phyloP scores from a whole-genome alignment of 2,113 vertebrate genomes.

The Mobula birostris region DNA sequence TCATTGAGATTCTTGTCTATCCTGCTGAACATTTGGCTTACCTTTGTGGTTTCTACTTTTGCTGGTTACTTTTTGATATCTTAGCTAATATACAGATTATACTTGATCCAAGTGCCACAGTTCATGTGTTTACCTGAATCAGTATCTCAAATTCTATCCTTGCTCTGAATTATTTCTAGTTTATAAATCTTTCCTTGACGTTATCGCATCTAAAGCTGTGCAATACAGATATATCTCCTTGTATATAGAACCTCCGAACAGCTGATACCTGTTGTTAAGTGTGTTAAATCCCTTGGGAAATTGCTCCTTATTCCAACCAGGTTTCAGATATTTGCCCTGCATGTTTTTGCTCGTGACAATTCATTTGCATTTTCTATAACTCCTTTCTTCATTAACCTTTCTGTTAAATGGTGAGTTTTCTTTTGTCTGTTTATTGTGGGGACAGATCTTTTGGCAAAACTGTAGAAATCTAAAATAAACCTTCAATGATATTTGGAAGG shows the following conservation, averaged over 20 bases:
- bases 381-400: background rate
- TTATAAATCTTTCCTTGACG: background rate
- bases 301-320: background rate
- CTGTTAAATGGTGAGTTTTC: background rate
- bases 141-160: background rate
- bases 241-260: background rate
- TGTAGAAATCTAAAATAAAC: background rate
- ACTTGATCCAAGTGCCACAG: background rate
- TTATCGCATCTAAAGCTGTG: background rate
- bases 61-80: background rate
- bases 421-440: background rate
- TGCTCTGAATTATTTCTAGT: background rate
- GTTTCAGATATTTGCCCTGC: no score
- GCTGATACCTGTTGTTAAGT: background rate
- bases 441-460: background rate
- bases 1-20: background rate
- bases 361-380: background rate
- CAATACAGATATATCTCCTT: background rate
- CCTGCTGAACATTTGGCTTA: background rate
- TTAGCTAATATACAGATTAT: background rate
- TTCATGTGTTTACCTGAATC: background rate
- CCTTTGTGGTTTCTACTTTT: background rate
- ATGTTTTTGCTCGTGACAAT: background rate
- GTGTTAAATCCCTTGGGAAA: background rate
- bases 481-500: background rate